Evolutionary conservation across 1,140 invertebrate genomes (phyloP).

Genomic region (Drosophila elegans): DNA sequence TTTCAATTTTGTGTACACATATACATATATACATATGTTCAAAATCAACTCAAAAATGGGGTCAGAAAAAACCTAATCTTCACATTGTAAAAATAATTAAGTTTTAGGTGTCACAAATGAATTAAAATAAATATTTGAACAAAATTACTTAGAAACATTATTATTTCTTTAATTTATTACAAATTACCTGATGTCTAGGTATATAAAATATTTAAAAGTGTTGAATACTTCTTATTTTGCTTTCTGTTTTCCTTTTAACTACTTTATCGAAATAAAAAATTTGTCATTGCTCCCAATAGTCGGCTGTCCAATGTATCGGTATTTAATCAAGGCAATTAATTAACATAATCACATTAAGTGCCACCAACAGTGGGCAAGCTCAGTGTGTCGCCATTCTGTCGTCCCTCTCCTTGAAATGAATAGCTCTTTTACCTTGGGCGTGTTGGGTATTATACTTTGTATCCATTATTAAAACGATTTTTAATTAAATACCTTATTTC

Average conservation of each 20-base stretch:
- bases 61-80: not conserved
- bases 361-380: constrained; percentile 15
- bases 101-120: not conserved
- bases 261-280: not conserved
- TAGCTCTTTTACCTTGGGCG: not conserved
- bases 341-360: constrained; percentile 64
- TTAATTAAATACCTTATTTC: not conserved
- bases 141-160: too few species aligned
- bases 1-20: constrained; percentile 2
- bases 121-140: too few species aligned
- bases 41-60: not conserved
- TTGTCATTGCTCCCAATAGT: constrained; percentile 5
- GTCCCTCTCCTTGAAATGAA: not conserved
- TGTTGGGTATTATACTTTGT: not conserved
- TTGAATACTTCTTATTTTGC: not conserved
- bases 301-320: constrained; percentile 52
- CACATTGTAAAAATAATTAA: not conserved
- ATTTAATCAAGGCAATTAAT: constrained; percentile 70
- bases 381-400: constrained; percentile 10
- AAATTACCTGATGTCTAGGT: too few species aligned
- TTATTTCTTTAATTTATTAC: too few species aligned
- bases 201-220: too few species aligned
- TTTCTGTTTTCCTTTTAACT: too few species aligned
- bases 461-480: not conserved
- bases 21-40: not conserved